These are phyloP conservation scores for Macaria liturata DNA, from an alignment of 2,888 invertebrate genomes.

Conservation along the genomic window DNA sequence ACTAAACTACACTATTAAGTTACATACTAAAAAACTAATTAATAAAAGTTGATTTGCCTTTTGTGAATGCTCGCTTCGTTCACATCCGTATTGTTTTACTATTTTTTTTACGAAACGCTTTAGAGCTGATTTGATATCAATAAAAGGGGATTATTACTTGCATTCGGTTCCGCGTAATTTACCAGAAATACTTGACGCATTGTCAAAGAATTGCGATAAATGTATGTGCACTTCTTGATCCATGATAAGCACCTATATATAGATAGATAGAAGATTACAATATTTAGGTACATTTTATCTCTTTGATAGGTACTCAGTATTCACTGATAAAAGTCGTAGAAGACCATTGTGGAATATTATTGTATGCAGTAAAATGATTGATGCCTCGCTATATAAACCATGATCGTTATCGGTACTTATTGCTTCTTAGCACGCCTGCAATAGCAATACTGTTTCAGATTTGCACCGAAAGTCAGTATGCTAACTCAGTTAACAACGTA, in stretches of 20 bases:
- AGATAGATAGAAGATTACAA: slow-evolving; percentile 7
- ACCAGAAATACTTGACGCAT: slow-evolving; percentile 1
- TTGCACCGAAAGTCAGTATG: too few relatives aligned
- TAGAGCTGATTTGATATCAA: not conserved
- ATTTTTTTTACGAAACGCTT: not conserved
- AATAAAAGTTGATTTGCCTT: too few relatives aligned
- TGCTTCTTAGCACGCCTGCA: too few relatives aligned
- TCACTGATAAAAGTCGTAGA: not conserved
- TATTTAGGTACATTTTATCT: slow-evolving; percentile 11
- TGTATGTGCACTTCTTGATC: slow-evolving; percentile 7
- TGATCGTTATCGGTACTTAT: too few relatives aligned
- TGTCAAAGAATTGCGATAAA: slow-evolving; percentile 1
- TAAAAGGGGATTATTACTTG: slow-evolving; percentile 1
- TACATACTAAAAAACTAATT: too few relatives aligned
- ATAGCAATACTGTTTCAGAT: too few relatives aligned
- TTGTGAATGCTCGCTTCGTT: too few relatives aligned
- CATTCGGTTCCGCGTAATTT: not conserved
- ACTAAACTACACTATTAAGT: too few relatives aligned
- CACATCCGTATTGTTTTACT: too few relatives aligned
- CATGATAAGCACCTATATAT: slow-evolving; percentile 5
- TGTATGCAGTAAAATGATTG: not conserved
- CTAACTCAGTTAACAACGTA: too few relatives aligned
- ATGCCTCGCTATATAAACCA: not conserved
- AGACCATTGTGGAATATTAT: not conserved
- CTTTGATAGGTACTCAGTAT: not conserved